Percentiles rank a stretch among this genome's conserved stretches.
These are phyloP conservation scores for Pteria penguin DNA, from an alignment of 2,888 invertebrate species.

Conservation along the genomic window DNA sequence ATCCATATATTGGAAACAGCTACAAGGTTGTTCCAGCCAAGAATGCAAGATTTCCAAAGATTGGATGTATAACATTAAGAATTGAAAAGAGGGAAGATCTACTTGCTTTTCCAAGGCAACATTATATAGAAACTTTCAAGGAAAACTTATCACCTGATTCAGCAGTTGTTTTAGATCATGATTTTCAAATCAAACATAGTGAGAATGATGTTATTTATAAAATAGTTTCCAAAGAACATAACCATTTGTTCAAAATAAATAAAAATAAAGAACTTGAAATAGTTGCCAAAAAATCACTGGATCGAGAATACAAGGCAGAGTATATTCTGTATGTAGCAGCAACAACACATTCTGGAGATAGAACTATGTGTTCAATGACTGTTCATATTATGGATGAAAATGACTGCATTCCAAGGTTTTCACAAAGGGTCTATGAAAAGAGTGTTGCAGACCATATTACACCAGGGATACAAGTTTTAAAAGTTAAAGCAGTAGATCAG, in stretches of 20 bases:
- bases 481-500: constrained; percentile 47
- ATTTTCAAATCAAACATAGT: constrained; percentile 33
- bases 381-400: constrained; percentile 89
- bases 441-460: constrained; percentile 98
- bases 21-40: no score
- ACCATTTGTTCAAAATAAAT: constrained; percentile 36
- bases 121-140: constrained; percentile 52
- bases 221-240: constrained; percentile 25
- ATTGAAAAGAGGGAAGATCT: constrained; percentile 34
- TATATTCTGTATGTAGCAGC: constrained; percentile 86
- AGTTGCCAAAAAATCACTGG: constrained; percentile 84
- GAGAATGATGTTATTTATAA: constrained; percentile 43
- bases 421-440: constrained; percentile 88
- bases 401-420: constrained; percentile 98
- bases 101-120: constrained; percentile 50
- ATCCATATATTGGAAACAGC: constrained; percentile 42
- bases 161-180: constrained; percentile 47
- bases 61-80: no score
- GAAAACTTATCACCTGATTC: constrained; percentile 54
- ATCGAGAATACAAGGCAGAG: constrained; percentile 87
- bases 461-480: constrained; percentile 81
- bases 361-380: constrained; percentile 43
- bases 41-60: no score
- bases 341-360: constrained; percentile 35
- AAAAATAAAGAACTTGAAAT: constrained; percentile 49